Base-by-base conservation (phyloP, 2,113 vertebrate species). In the Manacus vitellinus region DNA sequence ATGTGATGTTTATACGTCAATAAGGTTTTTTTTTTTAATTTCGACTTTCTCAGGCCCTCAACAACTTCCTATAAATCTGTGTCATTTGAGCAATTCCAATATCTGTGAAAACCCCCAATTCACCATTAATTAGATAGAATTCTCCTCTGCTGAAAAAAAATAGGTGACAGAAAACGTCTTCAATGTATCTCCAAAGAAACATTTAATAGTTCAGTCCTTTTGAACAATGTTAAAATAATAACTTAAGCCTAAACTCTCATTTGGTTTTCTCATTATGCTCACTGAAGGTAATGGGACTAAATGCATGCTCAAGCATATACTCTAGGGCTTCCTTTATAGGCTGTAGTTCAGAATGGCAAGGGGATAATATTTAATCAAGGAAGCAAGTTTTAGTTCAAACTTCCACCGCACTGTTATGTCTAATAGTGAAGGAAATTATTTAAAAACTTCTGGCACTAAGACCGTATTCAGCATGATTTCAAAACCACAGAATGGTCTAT, bases 351-450 rank as follows among this genome's bases (percentile, higher is more conserved):
- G 70, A 90, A 84, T 59, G 47, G 51, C 59, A 88, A 44, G 43
- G 39, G 78, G 30, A 96, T 92, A 92, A 89, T 86, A 95, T 78
- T 95, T 88, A 96, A 88, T 71, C 61, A 92, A 90, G 78, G 55
- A 94, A 90, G 22, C 8, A 73, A 85, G 67, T 62, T 95, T 75
- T 51, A 90, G 55, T 78, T 96, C 88, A 88, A 94, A 54, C 63
- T 83, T 92, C 85, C 63, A 94, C 67, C 0, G 0, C 39, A 35
- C 30, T 92, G 72, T 89, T 97, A 79, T 91, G 84, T 94, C 89
- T 88, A 91, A 91, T 49, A 85, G 52, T 51, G 76, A 95, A 93
- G 80, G 88, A 96, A 95, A 96, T 93, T 46, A 82, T 92, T 95
- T 91, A 28, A 94, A 94, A 88, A 33, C 79, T 88, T 18, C 77